These are phyloP conservation scores for Todiramphus saurophagus DNA, from an alignment of 2,113 vertebrate genomes.

Conservation along the genomic window DNA sequence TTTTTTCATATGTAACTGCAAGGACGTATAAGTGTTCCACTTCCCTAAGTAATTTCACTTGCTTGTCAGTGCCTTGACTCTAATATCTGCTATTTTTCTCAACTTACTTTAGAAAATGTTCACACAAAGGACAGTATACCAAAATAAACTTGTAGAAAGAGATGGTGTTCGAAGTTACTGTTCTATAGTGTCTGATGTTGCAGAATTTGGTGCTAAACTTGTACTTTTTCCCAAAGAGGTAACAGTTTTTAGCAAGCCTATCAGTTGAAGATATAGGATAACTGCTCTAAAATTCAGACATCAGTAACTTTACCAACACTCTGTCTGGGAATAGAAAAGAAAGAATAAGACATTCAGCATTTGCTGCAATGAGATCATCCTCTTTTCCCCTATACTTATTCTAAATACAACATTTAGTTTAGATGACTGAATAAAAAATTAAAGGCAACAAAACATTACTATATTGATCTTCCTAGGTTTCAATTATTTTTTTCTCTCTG, in stretches of 20 bases:
- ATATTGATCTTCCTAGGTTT: not conserved
- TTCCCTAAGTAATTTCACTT: not conserved
- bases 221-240: not conserved
- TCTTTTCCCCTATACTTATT: not conserved
- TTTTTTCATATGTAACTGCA: not conserved
- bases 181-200: not conserved
- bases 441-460: not conserved
- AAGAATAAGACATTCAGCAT: not conserved
- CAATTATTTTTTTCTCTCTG: not conserved
- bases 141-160: not conserved
- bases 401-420: not conserved
- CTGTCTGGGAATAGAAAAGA: not conserved
- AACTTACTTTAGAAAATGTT: not conserved
- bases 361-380: not conserved
- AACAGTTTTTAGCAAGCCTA: not conserved
- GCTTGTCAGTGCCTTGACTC: not conserved
- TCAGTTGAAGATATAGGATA: not conserved
- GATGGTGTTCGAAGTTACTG: not conserved
- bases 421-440: not conserved
- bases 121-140: not conserved
- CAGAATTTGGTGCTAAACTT: not conserved
- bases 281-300: not conserved
- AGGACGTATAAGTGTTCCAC: not conserved
- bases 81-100: not conserved
- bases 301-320: not conserved